Conservation (phyloP, 2,797 vertebrate genomes). For the Steatocranus sp. region DNA sequence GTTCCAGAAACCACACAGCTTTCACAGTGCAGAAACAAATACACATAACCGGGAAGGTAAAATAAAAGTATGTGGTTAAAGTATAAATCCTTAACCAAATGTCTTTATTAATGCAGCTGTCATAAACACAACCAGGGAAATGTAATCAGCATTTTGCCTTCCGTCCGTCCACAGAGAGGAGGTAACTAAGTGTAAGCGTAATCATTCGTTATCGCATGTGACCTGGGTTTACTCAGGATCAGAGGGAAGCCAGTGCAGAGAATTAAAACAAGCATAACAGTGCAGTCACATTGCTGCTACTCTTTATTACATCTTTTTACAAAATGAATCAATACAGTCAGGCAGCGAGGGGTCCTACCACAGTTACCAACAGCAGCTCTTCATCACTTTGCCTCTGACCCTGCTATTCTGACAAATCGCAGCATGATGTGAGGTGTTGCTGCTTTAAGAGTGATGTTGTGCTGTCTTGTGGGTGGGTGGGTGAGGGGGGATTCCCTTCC, state of each 20-base stretch:
- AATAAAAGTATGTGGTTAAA: not conserved
- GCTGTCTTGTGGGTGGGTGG: not conserved
- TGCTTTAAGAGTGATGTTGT: not conserved
- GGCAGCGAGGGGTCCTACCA: not conserved
- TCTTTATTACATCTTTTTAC: not conserved
- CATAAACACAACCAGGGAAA: not conserved
- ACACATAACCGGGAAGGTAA: not conserved
- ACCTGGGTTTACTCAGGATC: not conserved
- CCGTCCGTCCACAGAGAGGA: not conserved
- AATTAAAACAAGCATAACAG: not conserved
- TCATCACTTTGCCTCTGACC: not conserved
- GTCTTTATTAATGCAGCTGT: not conserved
- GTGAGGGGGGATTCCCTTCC: not conserved
- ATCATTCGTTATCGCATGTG: accelerated
- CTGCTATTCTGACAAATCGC: not conserved
- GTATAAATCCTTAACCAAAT: not conserved
- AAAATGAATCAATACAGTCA: not conserved
- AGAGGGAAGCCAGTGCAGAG: not conserved
- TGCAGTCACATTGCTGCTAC: not conserved
- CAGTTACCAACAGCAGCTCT: not conserved
- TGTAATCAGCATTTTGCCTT: not conserved
- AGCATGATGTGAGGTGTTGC: not conserved
- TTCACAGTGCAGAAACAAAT: not conserved
- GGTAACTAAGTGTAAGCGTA: accelerated
- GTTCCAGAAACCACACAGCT: not conserved